These are phyloP conservation scores for Dissostichus mawsoni DNA, from an alignment of 2,113 vertebrate species.

Conservation along the genomic window DNA sequence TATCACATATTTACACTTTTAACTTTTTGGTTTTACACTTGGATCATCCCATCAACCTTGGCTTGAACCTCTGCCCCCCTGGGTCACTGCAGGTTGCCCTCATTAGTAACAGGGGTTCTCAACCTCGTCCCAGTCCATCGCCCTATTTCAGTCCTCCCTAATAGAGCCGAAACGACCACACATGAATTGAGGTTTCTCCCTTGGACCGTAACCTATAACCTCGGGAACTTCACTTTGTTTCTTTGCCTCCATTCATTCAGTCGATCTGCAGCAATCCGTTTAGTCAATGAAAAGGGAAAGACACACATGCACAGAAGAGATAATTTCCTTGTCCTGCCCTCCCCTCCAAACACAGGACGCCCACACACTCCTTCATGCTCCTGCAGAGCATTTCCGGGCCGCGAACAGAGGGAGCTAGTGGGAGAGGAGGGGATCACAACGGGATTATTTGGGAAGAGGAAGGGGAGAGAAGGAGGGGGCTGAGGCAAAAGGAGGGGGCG, in stretches of 20 bases:
- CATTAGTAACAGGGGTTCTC: slow-evolving; percentile 72
- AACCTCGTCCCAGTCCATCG: slow-evolving; percentile 51
- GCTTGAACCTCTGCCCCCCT: slow-evolving; percentile 49
- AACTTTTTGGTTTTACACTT: slow-evolving; percentile 17
- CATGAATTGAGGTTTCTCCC: slow-evolving; percentile 51
- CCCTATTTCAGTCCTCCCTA: slow-evolving; percentile 51
- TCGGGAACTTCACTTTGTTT: slow-evolving; percentile 42
- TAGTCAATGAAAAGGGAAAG: slow-evolving; percentile 61
- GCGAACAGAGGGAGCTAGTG: slow-evolving; percentile 57
- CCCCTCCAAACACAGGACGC: slow-evolving; percentile 30
- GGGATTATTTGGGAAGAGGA: slow-evolving; percentile 42
- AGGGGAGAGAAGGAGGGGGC: slow-evolving; percentile 12
- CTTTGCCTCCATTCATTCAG: slow-evolving; percentile 64
- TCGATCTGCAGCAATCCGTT: slow-evolving; percentile 61
- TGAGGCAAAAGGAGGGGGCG: slow-evolving; percentile 11
- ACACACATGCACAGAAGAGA: slow-evolving; percentile 62
- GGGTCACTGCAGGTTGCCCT: slow-evolving; percentile 70
- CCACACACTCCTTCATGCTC: slow-evolving; percentile 36
- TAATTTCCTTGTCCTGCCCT: slow-evolving; percentile 58
- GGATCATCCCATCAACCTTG: slow-evolving; percentile 46
- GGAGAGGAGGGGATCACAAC: slow-evolving; percentile 38
- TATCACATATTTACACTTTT: neutral
- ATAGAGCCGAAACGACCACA: slow-evolving; percentile 68
- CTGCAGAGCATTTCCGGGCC: slow-evolving; percentile 50
- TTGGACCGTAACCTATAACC: slow-evolving; percentile 71